These are phyloP conservation scores for Charanyca ferruginea DNA, from an alignment of 2,888 invertebrate species.

Conservation along the genomic window DNA sequence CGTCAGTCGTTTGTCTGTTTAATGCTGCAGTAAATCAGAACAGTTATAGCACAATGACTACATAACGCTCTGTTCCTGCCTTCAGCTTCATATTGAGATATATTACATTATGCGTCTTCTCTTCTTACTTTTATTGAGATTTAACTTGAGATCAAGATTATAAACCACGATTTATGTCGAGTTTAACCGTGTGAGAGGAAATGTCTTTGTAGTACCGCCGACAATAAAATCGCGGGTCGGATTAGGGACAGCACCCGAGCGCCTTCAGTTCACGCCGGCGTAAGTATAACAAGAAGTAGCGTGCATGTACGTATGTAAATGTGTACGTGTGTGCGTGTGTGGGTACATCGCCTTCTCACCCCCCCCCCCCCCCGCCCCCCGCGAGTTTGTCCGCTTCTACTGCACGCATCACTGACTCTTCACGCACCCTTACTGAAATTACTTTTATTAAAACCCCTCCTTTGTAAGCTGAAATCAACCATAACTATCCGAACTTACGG, in stretches of 20 bases:
- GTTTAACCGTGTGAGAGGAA: background rate
- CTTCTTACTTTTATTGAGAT: background rate
- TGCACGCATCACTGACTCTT: constrained; percentile 72
- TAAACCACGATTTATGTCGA: background rate
- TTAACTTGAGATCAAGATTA: background rate
- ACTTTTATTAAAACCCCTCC: constrained; percentile 75
- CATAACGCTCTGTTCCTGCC: background rate
- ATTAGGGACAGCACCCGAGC: no score
- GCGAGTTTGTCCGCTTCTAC: constrained; percentile 62
- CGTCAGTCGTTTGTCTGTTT: constrained; percentile 11
- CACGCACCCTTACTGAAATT: constrained; percentile 76
- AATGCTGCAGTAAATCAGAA: constrained; percentile 9
- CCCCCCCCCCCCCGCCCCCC: constrained; percentile 58
- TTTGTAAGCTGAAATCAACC: constrained; percentile 51
- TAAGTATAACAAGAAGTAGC: no score
- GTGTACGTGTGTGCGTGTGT: background rate
- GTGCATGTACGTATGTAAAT: no score
- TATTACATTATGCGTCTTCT: background rate
- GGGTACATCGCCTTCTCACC: constrained; percentile 8
- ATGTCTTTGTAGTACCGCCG: background rate
- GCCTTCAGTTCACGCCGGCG: no score
- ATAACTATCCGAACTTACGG: constrained; percentile 35
- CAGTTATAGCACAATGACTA: constrained; percentile 22
- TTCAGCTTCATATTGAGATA: constrained; percentile 11
- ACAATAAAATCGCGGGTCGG: background rate